Conservation (phyloP, 2,888 invertebrate genomes). For the Temnothorax unifasciatus region DNA sequence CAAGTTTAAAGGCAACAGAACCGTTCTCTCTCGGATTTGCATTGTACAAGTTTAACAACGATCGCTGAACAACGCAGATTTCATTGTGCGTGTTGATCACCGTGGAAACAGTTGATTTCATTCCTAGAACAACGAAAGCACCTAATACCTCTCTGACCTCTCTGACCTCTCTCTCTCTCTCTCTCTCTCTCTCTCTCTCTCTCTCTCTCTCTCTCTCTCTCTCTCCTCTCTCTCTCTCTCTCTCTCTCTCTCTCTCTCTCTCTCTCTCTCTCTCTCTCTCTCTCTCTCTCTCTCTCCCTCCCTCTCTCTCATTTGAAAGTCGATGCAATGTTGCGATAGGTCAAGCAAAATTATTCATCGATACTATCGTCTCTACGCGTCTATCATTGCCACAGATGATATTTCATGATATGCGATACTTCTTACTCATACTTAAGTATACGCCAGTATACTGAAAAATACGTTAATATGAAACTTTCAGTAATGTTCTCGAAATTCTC, state of each 20-base stretch:
- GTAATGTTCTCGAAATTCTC: background rate
- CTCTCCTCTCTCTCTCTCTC: constrained; percentile 13
- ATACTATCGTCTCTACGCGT: constrained; percentile 30
- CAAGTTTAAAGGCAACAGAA: constrained; percentile 56
- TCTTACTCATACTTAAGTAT: background rate
- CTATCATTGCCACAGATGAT: constrained; percentile 39
- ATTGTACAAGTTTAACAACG: constrained; percentile 53
- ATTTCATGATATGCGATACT: background rate
- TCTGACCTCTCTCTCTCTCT: no score
- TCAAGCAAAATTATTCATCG: constrained; percentile 47
- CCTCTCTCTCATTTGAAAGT: constrained; percentile 53
- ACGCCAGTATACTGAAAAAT: background rate
- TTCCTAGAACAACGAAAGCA: constrained; percentile 39
- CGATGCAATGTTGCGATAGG: constrained; percentile 35
- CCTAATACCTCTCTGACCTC: background rate
- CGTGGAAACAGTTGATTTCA: background rate
- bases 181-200: background rate
- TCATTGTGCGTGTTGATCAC: constrained; percentile 47
- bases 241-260: no score
- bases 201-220: no score
- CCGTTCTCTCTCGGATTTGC: constrained; percentile 39
- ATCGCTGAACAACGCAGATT: constrained; percentile 14
- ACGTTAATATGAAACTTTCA: background rate
- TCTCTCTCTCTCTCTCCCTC: no score
- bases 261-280: no score